Percentiles rank a stretch among this genome's conserved stretches.
These are phyloP conservation scores for Passer montanus DNA, from an alignment of 2,113 vertebrate genomes.

Conservation along the genomic window DNA sequence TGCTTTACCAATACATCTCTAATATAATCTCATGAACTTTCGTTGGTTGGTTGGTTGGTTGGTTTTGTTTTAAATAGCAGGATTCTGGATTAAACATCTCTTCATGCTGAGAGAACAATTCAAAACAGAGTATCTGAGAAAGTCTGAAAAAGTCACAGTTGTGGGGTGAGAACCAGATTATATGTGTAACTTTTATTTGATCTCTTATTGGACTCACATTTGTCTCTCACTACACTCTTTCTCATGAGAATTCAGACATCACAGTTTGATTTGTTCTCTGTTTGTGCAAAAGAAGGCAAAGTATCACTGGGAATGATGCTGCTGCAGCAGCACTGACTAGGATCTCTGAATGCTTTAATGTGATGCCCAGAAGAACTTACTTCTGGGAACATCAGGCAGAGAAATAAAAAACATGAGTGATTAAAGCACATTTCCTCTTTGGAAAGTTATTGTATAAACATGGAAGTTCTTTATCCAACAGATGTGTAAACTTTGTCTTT, in stretches of 20 bases:
- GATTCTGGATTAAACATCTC: slow-evolving; percentile 54
- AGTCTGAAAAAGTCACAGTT: slow-evolving; percentile 51
- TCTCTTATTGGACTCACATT: slow-evolving; percentile 25
- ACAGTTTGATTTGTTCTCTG: slow-evolving; percentile 26
- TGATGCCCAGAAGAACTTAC: slow-evolving; percentile 39
- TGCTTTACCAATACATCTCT: slow-evolving; percentile 42
- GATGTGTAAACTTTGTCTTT: slow-evolving; percentile 38
- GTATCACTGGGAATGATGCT: slow-evolving; percentile 17
- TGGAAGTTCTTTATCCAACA: slow-evolving; percentile 49
- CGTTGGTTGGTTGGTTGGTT: neutral
- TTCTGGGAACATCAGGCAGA: slow-evolving; percentile 8
- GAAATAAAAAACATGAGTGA: slow-evolving; percentile 34
- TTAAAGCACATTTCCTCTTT: slow-evolving; percentile 57
- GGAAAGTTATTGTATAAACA: slow-evolving; percentile 45
- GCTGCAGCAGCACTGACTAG: neutral
- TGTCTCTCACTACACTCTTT: slow-evolving; percentile 10
- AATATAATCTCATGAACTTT: slow-evolving; percentile 26
- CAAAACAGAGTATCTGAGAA: slow-evolving; percentile 32
- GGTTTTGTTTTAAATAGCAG: neutral
- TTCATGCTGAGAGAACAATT: slow-evolving; percentile 9
- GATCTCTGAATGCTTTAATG: slow-evolving; percentile 47
- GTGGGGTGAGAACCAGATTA: slow-evolving; percentile 53
- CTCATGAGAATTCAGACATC: slow-evolving; percentile 47
- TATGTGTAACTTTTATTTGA: slow-evolving; percentile 32
- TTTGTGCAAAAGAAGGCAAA: slow-evolving; percentile 13